These are phyloP conservation scores for Isoperla grammatica DNA, from an alignment of 2,888 invertebrate genomes.

Conservation along the genomic window DNA sequence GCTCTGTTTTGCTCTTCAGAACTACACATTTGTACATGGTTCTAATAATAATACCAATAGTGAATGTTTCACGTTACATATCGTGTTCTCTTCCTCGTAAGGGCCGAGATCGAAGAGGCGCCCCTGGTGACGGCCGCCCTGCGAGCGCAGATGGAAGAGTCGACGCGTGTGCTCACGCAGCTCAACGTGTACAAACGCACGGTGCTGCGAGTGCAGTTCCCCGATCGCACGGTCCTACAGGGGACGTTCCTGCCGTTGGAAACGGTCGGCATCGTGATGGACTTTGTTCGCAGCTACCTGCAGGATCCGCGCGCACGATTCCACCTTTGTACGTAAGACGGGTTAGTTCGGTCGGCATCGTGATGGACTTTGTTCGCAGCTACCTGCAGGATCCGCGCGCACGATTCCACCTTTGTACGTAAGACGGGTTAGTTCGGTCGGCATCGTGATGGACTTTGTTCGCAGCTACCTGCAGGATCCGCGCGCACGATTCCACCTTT, in stretches of 20 bases:
- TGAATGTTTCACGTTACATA: too few relatives aligned
- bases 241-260: slow-evolving; percentile 76
- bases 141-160: slow-evolving; percentile 51
- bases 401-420: slow-evolving; percentile 77
- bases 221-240: slow-evolving; percentile 79
- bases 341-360: slow-evolving; percentile 58
- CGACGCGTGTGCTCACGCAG: slow-evolving; percentile 51
- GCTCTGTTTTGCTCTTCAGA: too few relatives aligned
- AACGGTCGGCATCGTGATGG: slow-evolving; percentile 60
- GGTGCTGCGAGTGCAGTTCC: slow-evolving; percentile 81
- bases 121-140: slow-evolving; percentile 65
- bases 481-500: slow-evolving; percentile 67
- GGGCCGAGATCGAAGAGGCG: slow-evolving; percentile 61
- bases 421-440: slow-evolving; percentile 52
- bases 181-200: slow-evolving; percentile 66
- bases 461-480: slow-evolving; percentile 61
- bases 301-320: slow-evolving; percentile 60
- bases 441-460: slow-evolving; percentile 67
- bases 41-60: too few relatives aligned
- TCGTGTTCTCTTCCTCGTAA: slow-evolving; percentile 24
- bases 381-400: slow-evolving; percentile 60
- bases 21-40: too few relatives aligned
- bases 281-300: slow-evolving; percentile 69
- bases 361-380: slow-evolving; percentile 67
- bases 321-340: slow-evolving; percentile 69